These are phyloP conservation scores for Trinorchestia longiramus DNA, from an alignment of 1,140 invertebrate species.

Conservation along the genomic window DNA sequence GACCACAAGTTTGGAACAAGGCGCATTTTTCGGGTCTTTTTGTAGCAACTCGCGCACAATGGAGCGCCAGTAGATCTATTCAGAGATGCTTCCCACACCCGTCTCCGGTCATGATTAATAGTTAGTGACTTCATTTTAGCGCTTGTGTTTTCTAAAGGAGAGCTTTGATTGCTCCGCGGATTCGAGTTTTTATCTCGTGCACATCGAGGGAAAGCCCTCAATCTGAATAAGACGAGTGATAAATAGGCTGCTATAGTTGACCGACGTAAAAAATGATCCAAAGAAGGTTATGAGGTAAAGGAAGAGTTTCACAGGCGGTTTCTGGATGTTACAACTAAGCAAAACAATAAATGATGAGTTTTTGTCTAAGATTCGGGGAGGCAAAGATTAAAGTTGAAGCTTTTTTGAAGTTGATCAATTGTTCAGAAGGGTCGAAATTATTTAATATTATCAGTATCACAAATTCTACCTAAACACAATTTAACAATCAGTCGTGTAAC, in stretches of 20 bases:
- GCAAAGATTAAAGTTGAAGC: too few species aligned
- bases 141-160: conserved; percentile 9
- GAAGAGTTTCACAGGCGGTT: too few species aligned
- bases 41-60: conserved; percentile 28
- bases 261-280: too few species aligned
- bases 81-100: conserved; percentile 10
- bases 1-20: conserved; percentile 42
- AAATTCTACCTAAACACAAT: too few species aligned
- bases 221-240: not conserved
- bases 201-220: not conserved
- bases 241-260: not conserved
- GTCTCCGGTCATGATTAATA: conserved; percentile 4
- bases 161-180: not conserved
- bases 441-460: too few species aligned
- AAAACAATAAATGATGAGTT: too few species aligned
- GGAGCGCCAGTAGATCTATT: conserved; percentile 41
- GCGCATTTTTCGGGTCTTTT: not conserved
- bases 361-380: too few species aligned
- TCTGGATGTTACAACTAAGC: too few species aligned
- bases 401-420: too few species aligned
- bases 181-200: not conserved
- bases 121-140: conserved; percentile 19
- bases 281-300: too few species aligned
- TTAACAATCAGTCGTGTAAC: too few species aligned
- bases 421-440: too few species aligned